Conservation (phyloP, 2,113 vertebrate species). For the Cryptomyrus ogoouensis region DNA sequence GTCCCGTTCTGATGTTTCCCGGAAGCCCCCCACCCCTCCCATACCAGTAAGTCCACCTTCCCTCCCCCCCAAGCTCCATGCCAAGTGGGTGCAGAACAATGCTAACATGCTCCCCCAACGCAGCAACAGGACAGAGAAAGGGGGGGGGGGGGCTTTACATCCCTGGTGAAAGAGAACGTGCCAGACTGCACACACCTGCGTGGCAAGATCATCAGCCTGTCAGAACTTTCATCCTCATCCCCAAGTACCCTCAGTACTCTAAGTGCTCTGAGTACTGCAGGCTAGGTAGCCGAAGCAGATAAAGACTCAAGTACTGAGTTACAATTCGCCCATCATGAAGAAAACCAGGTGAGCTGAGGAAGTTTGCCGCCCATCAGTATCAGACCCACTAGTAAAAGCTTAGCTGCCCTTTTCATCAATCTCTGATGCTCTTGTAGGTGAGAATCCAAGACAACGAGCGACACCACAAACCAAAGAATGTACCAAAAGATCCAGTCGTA, state of each 20-base stretch:
- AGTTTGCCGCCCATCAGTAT: too few relatives aligned
- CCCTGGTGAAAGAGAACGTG: background rate
- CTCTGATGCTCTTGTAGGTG: too few relatives aligned
- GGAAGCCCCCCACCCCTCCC: background rate
- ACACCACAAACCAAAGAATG: too few relatives aligned
- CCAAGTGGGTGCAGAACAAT: background rate
- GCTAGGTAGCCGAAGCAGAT: too few relatives aligned
- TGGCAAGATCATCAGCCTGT: background rate
- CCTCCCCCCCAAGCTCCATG: background rate
- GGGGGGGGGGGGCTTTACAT: background rate
- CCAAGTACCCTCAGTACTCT: background rate
- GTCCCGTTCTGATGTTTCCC: background rate
- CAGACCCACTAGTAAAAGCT: too few relatives aligned
- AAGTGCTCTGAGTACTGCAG: too few relatives aligned
- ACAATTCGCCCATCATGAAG: too few relatives aligned
- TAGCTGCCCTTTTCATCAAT: too few relatives aligned
- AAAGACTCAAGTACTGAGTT: too few relatives aligned
- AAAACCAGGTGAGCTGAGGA: too few relatives aligned
- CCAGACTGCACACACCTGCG: background rate
- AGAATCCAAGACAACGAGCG: too few relatives aligned
- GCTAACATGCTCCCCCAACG: background rate
- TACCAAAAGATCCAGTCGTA: background rate
- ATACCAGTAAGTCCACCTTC: background rate
- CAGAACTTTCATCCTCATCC: background rate
- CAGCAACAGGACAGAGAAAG: background rate